Base-by-base conservation (phyloP, 2,888 invertebrate species). In the Apantesis nais region DNA sequence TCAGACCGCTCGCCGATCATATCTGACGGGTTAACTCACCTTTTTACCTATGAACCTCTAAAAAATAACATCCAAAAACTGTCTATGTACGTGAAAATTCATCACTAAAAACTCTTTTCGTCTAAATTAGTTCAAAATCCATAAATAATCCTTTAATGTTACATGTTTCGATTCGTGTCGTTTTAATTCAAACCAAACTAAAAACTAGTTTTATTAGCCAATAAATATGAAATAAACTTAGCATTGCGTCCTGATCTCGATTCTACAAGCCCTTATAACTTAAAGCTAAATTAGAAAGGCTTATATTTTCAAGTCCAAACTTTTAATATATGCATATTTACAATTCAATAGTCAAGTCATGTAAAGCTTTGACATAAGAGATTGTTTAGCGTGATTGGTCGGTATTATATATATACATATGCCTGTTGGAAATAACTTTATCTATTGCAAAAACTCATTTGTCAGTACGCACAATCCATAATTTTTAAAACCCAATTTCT, bases 91-190 rank as follows among this genome's bases (percentile, higher is more conserved):
- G 70, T 64, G 52, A 70, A 71, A 63, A 63, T 31, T 60, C 61
- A 73, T 68, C 70, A 68, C 70, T 64, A 72, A 80, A 74, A 74
- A 68, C 71, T 34, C 74, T 76, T 76, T 73, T 37, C 66, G 78
- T 70, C 73, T 78, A 75, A 79, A 81, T 74, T 80, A 79, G 79
- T 82, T 78, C 73, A 81, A 83, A 85, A 86, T 83, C 82, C 83
- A 85, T 84, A 84, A 79, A 78, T 82, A 74, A 65, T 74, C 79
- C 89, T 91, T 90, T 90, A 89, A 91, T 89, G 88, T 90, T 84
- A 82, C 79, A 64, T 74, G 77, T 81, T 76, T 67, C 55, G 62
- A 63, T 74, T 70, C 79, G 41, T n/a, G n/a, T n/a, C n/a, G n/a
- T n/a, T n/a, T n/a, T n/a, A n/a, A n/a, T n/a, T n/a, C n/a, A n/a